A percentile compares a stretch with the other conserved stretches of the same genome.
Conservation (phyloP, 2,113 vertebrate species). For the Pygoscelis adeliae region DNA sequence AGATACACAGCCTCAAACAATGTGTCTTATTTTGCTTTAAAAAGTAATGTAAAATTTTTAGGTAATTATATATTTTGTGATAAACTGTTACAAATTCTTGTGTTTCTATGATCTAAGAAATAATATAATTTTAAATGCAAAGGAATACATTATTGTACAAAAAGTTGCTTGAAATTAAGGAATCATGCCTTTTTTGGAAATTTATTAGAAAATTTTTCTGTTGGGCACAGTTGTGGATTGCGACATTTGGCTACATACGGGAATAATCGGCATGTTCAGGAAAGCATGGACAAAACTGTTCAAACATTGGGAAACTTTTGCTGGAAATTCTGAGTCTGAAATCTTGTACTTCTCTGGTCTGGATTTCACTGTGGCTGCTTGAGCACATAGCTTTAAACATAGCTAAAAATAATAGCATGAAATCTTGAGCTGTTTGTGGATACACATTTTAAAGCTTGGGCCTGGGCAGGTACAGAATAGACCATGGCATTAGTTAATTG, state of each 20-base stretch:
- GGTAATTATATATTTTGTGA: not conserved
- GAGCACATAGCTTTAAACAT: not conserved
- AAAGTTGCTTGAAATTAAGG: not conserved
- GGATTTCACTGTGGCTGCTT: not conserved
- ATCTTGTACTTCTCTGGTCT: not conserved
- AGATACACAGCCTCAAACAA: not conserved
- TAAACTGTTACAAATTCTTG: not conserved
- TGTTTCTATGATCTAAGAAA: not conserved
- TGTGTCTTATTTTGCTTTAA: not conserved
- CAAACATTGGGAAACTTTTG: not conserved
- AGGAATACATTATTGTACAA: not conserved
- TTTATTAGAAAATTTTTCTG: not conserved
- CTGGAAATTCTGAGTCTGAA: not conserved
- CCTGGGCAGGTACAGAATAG: not conserved
- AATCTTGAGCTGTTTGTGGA: not conserved
- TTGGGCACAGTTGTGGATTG: not conserved
- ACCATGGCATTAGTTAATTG: not conserved
- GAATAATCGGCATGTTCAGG: fast-evolving
- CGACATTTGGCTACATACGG: not conserved
- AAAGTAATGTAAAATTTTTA: not conserved
- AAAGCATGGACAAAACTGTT: not conserved
- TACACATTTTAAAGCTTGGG: not conserved
- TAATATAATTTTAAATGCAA: not conserved
- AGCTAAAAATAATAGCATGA: not conserved
- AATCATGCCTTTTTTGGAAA: not conserved